Evolutionary conservation across 2,888 invertebrate genomes (phyloP).

Genomic region (Eupithecia vulgata): DNA sequence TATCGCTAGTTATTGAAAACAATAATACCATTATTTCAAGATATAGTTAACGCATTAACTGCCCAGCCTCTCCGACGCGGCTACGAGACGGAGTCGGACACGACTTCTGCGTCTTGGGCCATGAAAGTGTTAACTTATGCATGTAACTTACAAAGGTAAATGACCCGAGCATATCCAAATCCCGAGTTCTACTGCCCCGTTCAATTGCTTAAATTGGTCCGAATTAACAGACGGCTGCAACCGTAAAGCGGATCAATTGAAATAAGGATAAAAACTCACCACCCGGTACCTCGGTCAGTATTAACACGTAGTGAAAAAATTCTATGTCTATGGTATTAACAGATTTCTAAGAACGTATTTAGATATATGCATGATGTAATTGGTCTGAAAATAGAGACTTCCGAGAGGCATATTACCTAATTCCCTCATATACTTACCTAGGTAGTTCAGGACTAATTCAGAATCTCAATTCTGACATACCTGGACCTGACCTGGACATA

Average conservation of each 20-base stretch:
- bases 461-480: too few species aligned
- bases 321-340: too few species aligned
- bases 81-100: too few species aligned
- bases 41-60: too few species aligned
- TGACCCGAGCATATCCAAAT: constrained; percentile 36
- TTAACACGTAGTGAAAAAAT: too few species aligned
- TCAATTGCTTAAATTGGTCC: constrained; percentile 79
- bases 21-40: background rate
- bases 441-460: background rate
- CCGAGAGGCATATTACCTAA: background rate
- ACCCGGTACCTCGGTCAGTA: too few species aligned
- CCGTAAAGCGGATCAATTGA: constrained; percentile 48
- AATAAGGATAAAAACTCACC: constrained; percentile 61
- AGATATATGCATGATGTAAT: constrained; percentile 23
- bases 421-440: background rate
- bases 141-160: constrained; percentile 32
- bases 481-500: too few species aligned
- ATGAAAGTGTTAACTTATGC: too few species aligned
- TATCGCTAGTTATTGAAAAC: background rate
- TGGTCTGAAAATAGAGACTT: constrained; percentile 8
- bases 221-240: constrained; percentile 67
- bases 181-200: constrained; percentile 42
- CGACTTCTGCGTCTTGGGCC: too few species aligned
- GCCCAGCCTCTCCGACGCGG: too few species aligned
- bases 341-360: constrained; percentile 42